These are phyloP conservation scores for Lithodes maja DNA, from an alignment of 2,888 invertebrate species.

Conservation along the genomic window DNA sequence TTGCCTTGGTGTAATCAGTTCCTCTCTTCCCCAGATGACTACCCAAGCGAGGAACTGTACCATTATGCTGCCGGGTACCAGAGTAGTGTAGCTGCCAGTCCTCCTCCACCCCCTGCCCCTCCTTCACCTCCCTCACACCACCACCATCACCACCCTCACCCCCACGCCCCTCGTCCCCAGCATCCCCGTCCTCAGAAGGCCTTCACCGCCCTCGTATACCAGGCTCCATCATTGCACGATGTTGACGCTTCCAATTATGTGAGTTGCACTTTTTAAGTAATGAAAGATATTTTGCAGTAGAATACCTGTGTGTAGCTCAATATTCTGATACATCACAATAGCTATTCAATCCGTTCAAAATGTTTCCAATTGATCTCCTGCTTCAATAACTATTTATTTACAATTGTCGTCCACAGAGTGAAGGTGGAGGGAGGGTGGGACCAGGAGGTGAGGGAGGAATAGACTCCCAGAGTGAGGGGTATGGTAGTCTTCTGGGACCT, in stretches of 20 bases:
- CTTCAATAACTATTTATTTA: not conserved
- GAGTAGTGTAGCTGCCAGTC: constrained; percentile 38
- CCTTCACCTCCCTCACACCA: constrained; percentile 34
- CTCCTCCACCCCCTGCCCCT: constrained; percentile 53
- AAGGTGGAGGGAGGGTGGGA: constrained; percentile 5
- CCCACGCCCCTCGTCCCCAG: constrained; percentile 32
- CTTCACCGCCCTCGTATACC: constrained; percentile 68
- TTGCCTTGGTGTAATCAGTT: too few species aligned
- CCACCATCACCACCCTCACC: constrained; percentile 34
- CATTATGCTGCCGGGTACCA: constrained; percentile 67
- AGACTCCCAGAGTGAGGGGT: constrained; percentile 35
- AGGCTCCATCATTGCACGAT: constrained; percentile 66
- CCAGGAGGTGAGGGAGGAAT: not conserved
- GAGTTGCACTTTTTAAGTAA: not conserved
- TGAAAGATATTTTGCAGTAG: not conserved
- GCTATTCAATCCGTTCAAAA: too few species aligned
- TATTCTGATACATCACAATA: not conserved
- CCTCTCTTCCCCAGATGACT: constrained; percentile 31
- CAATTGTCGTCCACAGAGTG: constrained; percentile 4
- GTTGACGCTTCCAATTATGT: constrained; percentile 67
- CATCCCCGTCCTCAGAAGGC: constrained; percentile 54
- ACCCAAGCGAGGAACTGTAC: constrained; percentile 65
- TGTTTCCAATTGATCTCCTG: not conserved
- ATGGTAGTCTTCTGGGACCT: constrained; percentile 33
- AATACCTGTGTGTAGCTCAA: not conserved